Conservation (phyloP, 2,113 vertebrate species). For the Leptocoma aspasia region DNA sequence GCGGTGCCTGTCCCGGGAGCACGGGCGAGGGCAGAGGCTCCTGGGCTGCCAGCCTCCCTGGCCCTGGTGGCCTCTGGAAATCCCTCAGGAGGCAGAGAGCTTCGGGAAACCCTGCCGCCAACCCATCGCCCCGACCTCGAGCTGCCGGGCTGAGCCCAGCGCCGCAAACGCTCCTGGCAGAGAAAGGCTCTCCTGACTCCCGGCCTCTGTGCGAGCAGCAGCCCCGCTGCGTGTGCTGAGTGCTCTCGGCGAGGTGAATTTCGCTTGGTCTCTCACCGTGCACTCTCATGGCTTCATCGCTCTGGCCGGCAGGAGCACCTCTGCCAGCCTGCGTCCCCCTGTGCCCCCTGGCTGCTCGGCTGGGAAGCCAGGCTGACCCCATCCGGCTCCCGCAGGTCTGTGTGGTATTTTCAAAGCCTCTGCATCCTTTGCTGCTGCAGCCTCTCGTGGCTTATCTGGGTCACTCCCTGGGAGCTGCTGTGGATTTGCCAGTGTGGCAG, state of each 20-base stretch:
- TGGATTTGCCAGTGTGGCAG: rapidly evolving
- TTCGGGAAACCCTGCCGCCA: neutral
- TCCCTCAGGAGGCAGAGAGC: neutral
- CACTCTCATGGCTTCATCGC: rapidly evolving
- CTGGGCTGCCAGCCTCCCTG: rapidly evolving
- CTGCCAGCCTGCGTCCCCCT: neutral
- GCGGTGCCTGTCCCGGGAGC: neutral
- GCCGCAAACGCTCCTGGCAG: neutral
- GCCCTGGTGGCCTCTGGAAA: neutral
- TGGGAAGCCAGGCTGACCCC: neutral
- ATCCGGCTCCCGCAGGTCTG: neutral
- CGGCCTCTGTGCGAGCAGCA: rapidly evolving
- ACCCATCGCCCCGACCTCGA: neutral
- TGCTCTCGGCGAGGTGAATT: rapidly evolving
- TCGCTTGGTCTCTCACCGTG: rapidly evolving
- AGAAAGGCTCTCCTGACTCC: rapidly evolving
- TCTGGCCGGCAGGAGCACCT: rapidly evolving
- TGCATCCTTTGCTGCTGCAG: neutral
- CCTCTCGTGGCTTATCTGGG: rapidly evolving
- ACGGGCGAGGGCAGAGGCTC: rapidly evolving
- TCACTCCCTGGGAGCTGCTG: neutral
- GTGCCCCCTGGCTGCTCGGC: neutral
- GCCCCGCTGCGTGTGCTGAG: rapidly evolving
- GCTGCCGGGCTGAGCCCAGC: neutral
- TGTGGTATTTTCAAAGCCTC: rapidly evolving